Evolutionary conservation across 2,888 invertebrate genomes (phyloP).

Genomic region (Coenonympha arcania): DNA sequence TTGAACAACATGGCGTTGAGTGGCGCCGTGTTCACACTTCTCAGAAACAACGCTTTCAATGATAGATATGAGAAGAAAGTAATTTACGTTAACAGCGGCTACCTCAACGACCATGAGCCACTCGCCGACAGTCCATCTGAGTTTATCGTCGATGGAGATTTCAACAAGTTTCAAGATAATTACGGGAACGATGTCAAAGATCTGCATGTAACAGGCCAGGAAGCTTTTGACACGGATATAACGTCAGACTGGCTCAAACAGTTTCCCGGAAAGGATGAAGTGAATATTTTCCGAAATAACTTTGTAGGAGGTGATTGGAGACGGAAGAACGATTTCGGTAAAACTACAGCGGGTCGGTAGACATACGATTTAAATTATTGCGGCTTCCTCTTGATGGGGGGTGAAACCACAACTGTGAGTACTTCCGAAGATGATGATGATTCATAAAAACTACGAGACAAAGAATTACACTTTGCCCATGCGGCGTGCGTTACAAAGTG

Average conservation of each 20-base stretch:
- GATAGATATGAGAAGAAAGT: slow-evolving; percentile 72
- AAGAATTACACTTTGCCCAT: too few species aligned
- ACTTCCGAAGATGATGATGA: too few species aligned
- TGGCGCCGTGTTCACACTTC: slow-evolving; percentile 73
- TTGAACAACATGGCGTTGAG: slow-evolving; percentile 80
- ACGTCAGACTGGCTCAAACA: slow-evolving; percentile 18
- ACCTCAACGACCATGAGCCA: slow-evolving; percentile 58
- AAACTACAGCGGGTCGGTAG: neutral
- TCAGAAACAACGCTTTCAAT: slow-evolving; percentile 74
- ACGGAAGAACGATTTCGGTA: slow-evolving; percentile 1
- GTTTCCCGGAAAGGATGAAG: slow-evolving; percentile 15
- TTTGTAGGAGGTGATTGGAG: slow-evolving; percentile 9
- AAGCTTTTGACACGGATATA: slow-evolving; percentile 9
- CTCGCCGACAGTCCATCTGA: slow-evolving; percentile 23
- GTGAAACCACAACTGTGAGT: too few species aligned
- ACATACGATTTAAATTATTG: neutral
- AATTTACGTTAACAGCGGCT: slow-evolving; percentile 74
- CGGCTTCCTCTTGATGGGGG: neutral
- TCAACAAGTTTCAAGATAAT: slow-evolving; percentile 14
- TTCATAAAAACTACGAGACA: too few species aligned
- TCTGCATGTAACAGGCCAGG: slow-evolving; percentile 22
- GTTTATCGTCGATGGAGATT: slow-evolving; percentile 23
- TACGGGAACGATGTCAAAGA: slow-evolving; percentile 24
- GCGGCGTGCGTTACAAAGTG: too few species aligned
- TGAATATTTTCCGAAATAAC: slow-evolving; percentile 17